Evolutionary conservation across 1,140 invertebrate genomes (phyloP), one percentile per base, ranked within the genome.

Genomic region (Campoletis sonorensis): DNA sequence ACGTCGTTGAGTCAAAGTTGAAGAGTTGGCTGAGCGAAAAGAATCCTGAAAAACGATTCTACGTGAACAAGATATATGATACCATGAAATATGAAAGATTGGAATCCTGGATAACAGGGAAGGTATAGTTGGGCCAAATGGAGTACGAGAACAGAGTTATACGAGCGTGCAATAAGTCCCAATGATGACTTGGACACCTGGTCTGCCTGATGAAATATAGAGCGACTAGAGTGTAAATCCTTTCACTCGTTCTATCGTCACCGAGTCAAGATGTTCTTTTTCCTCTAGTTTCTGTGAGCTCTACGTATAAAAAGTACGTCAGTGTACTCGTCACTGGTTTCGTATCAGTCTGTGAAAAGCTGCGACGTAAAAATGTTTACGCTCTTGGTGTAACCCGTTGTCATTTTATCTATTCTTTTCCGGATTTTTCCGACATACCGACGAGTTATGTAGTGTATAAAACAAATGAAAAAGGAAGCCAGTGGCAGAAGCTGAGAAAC

Each of bases 221-320:
- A 64, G 54, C 54, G 73, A n/a, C 73, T 16, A 61, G 16, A 61
- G 49, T 40, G 51, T 61, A 61, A 77, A 77, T 58, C n/a, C 30
- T n/a, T 58, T 75, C 72, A 75, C 72, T 75, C 72, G n/a, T 23
- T 75, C 30, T 75, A 75, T 58, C 72, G 72, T 27, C 23, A 23
- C 51, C 37, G 37, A 72, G 70, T 5, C 18, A 49, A 45, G 70
- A 72, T 26, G 16, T 23, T 72, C 1, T 33, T 75, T 30, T 11
- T n/a, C 15, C 72, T 18, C 26, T 75, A 0, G 13, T 75, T 10
- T 26, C 4, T 54, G n/a, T 54, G 16, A 45, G 40, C 40, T 45
- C 8, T 45, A 11, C 13, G 8, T 45, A 13, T 11, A 45, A 45
- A 11, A 45, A 45, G 3, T 10, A 54, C 33, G 11, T 49, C 33